Evolutionary conservation across 2,797 vertebrate genomes (phyloP), one percentile per base, ranked within the genome.

Genomic region (Enteromius fasciolatus): DNA sequence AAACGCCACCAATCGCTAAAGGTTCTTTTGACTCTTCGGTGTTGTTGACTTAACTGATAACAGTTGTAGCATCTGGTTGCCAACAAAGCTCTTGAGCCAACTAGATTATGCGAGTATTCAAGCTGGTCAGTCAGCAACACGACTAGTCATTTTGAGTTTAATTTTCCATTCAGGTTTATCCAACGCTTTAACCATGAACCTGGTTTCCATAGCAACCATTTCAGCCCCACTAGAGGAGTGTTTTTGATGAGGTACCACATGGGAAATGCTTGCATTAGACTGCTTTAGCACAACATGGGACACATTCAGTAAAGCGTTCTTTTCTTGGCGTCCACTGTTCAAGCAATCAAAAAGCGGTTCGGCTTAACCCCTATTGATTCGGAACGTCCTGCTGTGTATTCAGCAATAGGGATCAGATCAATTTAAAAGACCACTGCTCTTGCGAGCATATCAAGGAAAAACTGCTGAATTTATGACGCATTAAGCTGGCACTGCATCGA

Each of bases 181-280:
- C 61, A 80, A 70, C 66, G 15, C 87, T 85, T 86, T 84, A 84
- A 88, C 87, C 87, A 84, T 85, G 81, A 84, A 91, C 88, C 84
- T 84, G 82, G 92, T 93, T 89, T 89, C 93, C 87, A 93, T 91
- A 88, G 90, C 86, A 94, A 94, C 92, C 41, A 67, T 80, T 87
- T 70, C 76, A 83, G 85, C 86, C 68, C 87, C 73, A 64, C 57
- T 88, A 68, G 72, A 76, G 54, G 59, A 50, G 74, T 39, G n/a
- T 48, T 41, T 69, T 17, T 54, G 23, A 80, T 67, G 61, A 25
- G 70, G 39, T 36, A 15, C 76, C 61, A 20, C 23, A 59, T 23
- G 59, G 57, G 69, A 78, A 57, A 48, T 1, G 17, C 59, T 78
- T 70, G 57, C n/a, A 1, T 83, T 61, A 72, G 36, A 63, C 46